A percentile compares a stretch with the other conserved stretches of the same genome.
Conservation (phyloP, 2,888 invertebrate species). For the Dendrolimus pini region DNA sequence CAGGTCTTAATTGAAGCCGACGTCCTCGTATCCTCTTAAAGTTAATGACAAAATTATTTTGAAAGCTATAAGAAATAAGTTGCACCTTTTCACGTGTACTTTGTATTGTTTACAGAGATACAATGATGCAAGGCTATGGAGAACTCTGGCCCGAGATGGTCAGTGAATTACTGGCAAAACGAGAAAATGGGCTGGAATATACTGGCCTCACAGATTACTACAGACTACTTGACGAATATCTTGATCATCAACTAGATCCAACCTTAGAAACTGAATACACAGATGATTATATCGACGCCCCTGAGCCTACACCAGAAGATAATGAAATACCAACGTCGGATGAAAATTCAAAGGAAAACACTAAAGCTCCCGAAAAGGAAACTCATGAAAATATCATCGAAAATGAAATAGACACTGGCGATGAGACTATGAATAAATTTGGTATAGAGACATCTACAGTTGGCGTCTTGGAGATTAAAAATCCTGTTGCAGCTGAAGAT, state of each 20-base stretch:
- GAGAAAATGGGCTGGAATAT: slow-evolving; percentile 64
- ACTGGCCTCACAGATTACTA: slow-evolving; percentile 75
- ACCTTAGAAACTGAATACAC: slow-evolving; percentile 26
- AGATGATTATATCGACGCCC: slow-evolving; percentile 54
- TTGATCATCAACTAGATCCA: slow-evolving; percentile 66
- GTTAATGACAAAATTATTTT: too few species aligned
- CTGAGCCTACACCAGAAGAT: slow-evolving; percentile 34
- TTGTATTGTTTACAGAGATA: slow-evolving; percentile 38
- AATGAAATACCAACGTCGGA: slow-evolving; percentile 37
- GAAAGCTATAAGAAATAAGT: too few species aligned
- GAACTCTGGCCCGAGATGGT: slow-evolving; percentile 67
- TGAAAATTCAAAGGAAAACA: slow-evolving; percentile 17
- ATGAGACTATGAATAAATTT: slow-evolving; percentile 41
- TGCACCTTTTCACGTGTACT: neutral
- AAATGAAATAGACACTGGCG: slow-evolving; percentile 51
- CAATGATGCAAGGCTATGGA: slow-evolving; percentile 64
- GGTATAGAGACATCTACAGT: slow-evolving; percentile 59
- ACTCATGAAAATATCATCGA: slow-evolving; percentile 30
- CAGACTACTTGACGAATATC: slow-evolving; percentile 70
- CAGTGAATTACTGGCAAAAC: slow-evolving; percentile 60
- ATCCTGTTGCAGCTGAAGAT: slow-evolving; percentile 46
- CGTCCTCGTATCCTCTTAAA: too few species aligned
- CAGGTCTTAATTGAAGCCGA: too few species aligned
- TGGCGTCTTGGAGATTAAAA: slow-evolving; percentile 64
- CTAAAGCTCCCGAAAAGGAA: slow-evolving; percentile 14